Base-by-base conservation (phyloP, 2,888 invertebrate genomes). In the Tortrix viridana region DNA sequence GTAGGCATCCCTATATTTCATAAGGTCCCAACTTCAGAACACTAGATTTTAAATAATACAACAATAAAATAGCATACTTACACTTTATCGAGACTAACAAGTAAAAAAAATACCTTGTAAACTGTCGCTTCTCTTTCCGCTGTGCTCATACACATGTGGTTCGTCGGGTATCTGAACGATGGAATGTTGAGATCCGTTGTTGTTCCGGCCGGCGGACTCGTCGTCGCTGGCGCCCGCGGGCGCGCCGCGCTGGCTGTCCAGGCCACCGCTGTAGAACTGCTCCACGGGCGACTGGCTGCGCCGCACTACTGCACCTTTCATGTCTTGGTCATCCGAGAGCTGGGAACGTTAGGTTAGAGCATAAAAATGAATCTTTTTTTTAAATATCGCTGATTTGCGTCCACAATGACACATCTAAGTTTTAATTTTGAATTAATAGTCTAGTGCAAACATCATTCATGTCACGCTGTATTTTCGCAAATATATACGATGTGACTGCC, bases 111-210 rank as follows among this genome's bases (percentile, higher is more conserved):
- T 71, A 92, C 92, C 91, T 88, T 91, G 92, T 74, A 90, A 82
- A 74, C 77, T 86, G 69, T 92, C 92, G 79, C 73, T 88, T 67
- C 92, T 84, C 68, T 88, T 91, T 12, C 88, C 74, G 68, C 84
- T 85, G 62, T 82, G 82, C 58, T 92, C 92, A 75, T 86, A 92
- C 41, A 89, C 83, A 37, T 82, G 84, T 57, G 84, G 74, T 32
- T 92, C 92, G 67, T 92, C 92, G 64, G 93, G 93, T 22, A 95
- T 94, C 82, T 95, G 94, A 16, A 95, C 94, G 65, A 95, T 92
- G 67, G 95, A 95, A 91, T 95, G 95, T 74, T 95, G 93, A 9
- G 94, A 92, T 66, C 93, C 92, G n/a, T 93, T 93, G 38, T 91
- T 83, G 52, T 83, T 86, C 20, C 87, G 81, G 69, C 77, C 81